A percentile compares a stretch with the other conserved stretches of the same genome.
Conservation (phyloP, 1,140 invertebrate species). For the Drosophila repleta region DNA sequence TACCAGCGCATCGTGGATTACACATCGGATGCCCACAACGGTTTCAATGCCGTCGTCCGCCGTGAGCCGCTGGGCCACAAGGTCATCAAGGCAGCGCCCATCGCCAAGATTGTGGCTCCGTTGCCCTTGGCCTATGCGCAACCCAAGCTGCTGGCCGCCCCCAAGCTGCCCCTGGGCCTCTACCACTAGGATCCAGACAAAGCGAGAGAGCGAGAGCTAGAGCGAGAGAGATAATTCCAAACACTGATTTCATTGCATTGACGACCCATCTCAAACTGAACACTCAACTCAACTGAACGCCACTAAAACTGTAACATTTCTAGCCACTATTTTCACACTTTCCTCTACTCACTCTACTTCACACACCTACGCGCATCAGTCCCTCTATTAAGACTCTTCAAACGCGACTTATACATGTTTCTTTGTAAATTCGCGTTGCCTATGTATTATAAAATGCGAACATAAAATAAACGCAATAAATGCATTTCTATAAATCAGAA, state of each 20-base stretch:
- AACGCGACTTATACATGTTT: slow-evolving; percentile 21
- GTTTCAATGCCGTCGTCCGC: slow-evolving; percentile 85
- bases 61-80: slow-evolving; percentile 83
- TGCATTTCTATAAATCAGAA: slow-evolving; percentile 65
- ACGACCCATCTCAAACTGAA: slow-evolving; percentile 61
- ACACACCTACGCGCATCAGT: slow-evolving; percentile 24
- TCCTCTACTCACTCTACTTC: slow-evolving; percentile 28
- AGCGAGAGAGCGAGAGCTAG: neutral
- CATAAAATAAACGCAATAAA: slow-evolving; percentile 73
- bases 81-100: slow-evolving; percentile 81
- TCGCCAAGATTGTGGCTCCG: slow-evolving; percentile 55
- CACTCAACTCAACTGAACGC: slow-evolving; percentile 31
- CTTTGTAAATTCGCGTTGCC: slow-evolving; percentile 23
- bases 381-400: slow-evolving; percentile 48
- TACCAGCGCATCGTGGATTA: slow-evolving; percentile 87
- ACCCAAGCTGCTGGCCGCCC: slow-evolving; percentile 63
- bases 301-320: slow-evolving; percentile 26
- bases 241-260: slow-evolving; percentile 77
- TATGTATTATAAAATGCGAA: slow-evolving; percentile 63
- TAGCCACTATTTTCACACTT: slow-evolving; percentile 11
- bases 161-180: slow-evolving; percentile 58
- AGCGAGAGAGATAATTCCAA: slow-evolving; percentile 60
- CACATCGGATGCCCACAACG: slow-evolving; percentile 86
- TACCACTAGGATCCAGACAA: slow-evolving; percentile 48
- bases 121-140: slow-evolving; percentile 58